These are phyloP conservation scores for Apamea sordens DNA, from an alignment of 2,888 invertebrate species.

Conservation along the genomic window DNA sequence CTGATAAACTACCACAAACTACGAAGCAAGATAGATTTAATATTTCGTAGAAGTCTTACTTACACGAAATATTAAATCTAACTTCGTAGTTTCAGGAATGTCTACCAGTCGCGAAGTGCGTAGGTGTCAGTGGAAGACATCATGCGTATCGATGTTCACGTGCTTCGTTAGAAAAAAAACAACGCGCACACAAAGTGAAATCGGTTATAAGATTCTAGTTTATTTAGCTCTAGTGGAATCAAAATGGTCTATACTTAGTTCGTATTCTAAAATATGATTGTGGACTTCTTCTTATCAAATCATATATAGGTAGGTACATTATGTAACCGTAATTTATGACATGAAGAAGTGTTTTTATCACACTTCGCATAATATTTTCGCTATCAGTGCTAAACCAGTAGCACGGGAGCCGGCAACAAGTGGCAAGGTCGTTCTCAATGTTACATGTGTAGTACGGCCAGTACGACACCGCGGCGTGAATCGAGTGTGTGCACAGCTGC, in stretches of 20 bases:
- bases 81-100: slow-evolving; percentile 38
- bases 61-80: no score
- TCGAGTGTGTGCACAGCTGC: slow-evolving; percentile 77
- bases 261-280: slow-evolving; percentile 7
- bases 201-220: slow-evolving; percentile 52
- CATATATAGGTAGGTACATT: no score
- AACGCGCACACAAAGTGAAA: slow-evolving; percentile 59
- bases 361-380: slow-evolving; percentile 61
- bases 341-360: slow-evolving; percentile 22
- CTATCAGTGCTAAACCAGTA: slow-evolving; percentile 68
- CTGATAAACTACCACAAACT: neutral
- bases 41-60: neutral
- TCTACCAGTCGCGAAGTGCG: slow-evolving; percentile 47
- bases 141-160: slow-evolving; percentile 60
- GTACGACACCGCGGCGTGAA: slow-evolving; percentile 48
- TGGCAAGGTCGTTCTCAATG: slow-evolving; percentile 87
- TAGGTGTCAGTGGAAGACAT: slow-evolving; percentile 55
- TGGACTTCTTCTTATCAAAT: neutral
- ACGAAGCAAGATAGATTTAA: neutral
- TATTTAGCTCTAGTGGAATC: slow-evolving; percentile 22
- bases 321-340: slow-evolving; percentile 14
- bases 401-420: slow-evolving; percentile 77
- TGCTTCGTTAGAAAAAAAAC: slow-evolving; percentile 59
- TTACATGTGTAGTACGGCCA: slow-evolving; percentile 74
- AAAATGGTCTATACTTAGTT: neutral